Percentiles rank a stretch among this genome's conserved stretches.
phyloP scores from a whole-genome alignment of 2,888 invertebrate species.

The Elmis aenea region DNA sequence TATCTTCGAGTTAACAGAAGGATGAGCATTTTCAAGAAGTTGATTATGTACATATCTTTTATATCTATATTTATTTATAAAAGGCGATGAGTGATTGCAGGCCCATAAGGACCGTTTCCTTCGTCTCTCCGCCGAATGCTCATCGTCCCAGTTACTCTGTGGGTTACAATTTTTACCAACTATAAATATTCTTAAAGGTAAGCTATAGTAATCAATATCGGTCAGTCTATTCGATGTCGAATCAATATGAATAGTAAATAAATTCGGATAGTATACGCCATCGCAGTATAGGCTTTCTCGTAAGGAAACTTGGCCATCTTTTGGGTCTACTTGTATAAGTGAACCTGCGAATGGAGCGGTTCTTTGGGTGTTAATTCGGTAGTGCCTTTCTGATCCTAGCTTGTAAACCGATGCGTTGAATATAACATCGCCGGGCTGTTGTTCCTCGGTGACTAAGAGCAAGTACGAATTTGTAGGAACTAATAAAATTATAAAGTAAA shows the following conservation, averaged over 20 bases:
- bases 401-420: slow-evolving; percentile 78
- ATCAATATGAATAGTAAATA: slow-evolving; percentile 83
- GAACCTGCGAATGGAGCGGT: slow-evolving; percentile 79
- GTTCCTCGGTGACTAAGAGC: slow-evolving; percentile 40
- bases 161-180: slow-evolving; percentile 66
- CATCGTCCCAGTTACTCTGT: slow-evolving; percentile 55
- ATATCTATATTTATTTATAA: slow-evolving; percentile 10
- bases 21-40: slow-evolving; percentile 48
- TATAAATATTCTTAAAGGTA: slow-evolving; percentile 71
- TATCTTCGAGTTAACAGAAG: slow-evolving; percentile 61
- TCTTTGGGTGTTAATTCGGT: slow-evolving; percentile 73
- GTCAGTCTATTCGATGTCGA: slow-evolving; percentile 74
- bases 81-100: too few relatives aligned
- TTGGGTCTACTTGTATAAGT: slow-evolving; percentile 68
- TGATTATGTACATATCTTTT: slow-evolving; percentile 27
- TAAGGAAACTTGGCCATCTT: slow-evolving; percentile 69
- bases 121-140: slow-evolving; percentile 36
- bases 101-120: slow-evolving; percentile 32
- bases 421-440: slow-evolving; percentile 60
- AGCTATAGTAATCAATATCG: slow-evolving; percentile 77
- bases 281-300: slow-evolving; percentile 70
- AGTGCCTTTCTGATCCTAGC: slow-evolving; percentile 72
- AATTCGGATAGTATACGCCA: slow-evolving; percentile 75
- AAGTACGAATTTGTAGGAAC: slow-evolving; percentile 33
- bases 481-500: slow-evolving; percentile 16